Evolutionary conservation across 2,888 invertebrate genomes (phyloP), one percentile per base, ranked within the genome.

Genomic region (Electrophaes corylata): DNA sequence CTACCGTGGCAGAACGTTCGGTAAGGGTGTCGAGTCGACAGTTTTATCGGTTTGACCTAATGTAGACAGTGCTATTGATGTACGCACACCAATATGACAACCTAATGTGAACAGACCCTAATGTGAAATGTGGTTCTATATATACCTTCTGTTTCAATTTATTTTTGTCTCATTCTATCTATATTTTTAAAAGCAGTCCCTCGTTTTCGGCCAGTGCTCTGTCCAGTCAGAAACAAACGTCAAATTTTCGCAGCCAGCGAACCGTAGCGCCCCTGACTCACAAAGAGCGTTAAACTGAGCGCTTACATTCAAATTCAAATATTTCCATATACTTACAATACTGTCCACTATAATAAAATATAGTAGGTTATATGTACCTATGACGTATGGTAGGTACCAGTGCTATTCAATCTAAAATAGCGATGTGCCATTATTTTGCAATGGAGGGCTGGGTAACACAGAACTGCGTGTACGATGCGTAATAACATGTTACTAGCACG

Each of bases 191-290:
- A 26, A 43, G 14, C 23, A 14, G 16, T 39, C 14, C 19, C 12
- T 65, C 51, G 62, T 66, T 64, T 62, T 69, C 67, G 71, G 66
- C 60, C 69, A 65, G 60, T 59, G 57, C 66, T 62, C 70, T 64
- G 70, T 64, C 71, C 72, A 67, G 65, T 68, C 53, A 61, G 75
- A 68, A 71, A 74, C 76, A 70, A 81, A 78, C 77, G 75, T 82
- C 79, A 73, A 85, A 87, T 89, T 88, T 89, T 88, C 84, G 82
- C 84, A 85, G 76, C 63, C 88, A 87, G 76, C 88, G 75, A 80
- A 88, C 84, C 90, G 81, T 86, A 78, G 69, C 73, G 71, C 64
- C 71, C 72, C 79, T 85, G 85, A 86, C 78, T 86, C 86, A 88
- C 84, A 83, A 83, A 81, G 78, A 55, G 78, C 79, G 78, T 78